Percentiles rank a stretch among this genome's conserved stretches.
These are phyloP conservation scores for Clamator glandarius DNA, from an alignment of 2,797 vertebrate genomes.

Conservation along the genomic window DNA sequence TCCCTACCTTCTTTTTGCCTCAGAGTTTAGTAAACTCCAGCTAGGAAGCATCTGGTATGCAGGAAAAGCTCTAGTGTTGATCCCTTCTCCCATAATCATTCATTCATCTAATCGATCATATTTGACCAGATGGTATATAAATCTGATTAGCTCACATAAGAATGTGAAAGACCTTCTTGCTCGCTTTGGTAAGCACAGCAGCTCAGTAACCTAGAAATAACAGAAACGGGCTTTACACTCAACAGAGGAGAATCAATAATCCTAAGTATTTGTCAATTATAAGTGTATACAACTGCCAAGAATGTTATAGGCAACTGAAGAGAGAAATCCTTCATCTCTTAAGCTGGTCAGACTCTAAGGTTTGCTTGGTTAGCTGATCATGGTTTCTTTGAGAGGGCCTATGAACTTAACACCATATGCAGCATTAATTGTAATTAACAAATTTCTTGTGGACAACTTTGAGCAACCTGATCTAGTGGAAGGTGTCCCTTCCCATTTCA, in stretches of 20 bases:
- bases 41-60: background rate
- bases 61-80: background rate
- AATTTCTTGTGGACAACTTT: background rate
- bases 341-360: background rate
- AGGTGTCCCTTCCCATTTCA: too few species aligned
- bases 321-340: background rate
- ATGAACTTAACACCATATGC: background rate
- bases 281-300: background rate
- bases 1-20: background rate
- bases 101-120: background rate
- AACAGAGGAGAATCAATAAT: background rate
- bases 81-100: background rate
- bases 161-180: background rate
- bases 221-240: background rate
- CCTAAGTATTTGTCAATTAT: background rate
- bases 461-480: too few species aligned
- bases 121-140: background rate
- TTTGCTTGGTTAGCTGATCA: background rate
- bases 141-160: background rate
- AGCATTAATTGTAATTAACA: conserved; percentile 46
- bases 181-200: background rate
- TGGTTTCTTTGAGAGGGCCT: background rate
- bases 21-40: background rate
- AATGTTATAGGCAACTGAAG: background rate
- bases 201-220: background rate